A percentile compares a stretch with the other conserved stretches of the same genome.
phyloP scores from a whole-genome alignment of 2,888 invertebrate genomes.

The Dione vanillae region DNA sequence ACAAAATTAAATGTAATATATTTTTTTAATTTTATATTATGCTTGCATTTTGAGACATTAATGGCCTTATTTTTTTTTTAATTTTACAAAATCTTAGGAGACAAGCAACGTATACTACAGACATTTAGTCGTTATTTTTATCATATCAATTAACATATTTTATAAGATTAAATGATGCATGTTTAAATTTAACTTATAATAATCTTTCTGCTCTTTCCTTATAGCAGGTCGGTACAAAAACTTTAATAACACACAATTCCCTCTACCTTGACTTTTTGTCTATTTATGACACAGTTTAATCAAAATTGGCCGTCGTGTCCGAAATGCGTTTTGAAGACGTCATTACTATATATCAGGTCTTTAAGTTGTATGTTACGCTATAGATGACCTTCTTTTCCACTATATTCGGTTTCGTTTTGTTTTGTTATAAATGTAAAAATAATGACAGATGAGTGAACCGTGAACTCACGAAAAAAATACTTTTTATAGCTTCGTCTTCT shows the following conservation, averaged over 20 bases:
- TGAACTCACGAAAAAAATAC: constrained; percentile 1
- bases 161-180: neutral
- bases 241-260: too few species aligned
- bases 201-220: too few species aligned
- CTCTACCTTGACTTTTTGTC: neutral
- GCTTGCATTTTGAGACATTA: too few species aligned
- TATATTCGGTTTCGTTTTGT: constrained; percentile 8
- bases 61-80: too few species aligned
- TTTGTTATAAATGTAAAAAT: neutral
- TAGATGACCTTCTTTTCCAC: constrained; percentile 15
- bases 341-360: neutral
- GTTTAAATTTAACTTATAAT: neutral
- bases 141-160: neutral
- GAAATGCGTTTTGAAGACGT: neutral
- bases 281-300: neutral
- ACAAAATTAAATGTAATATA: neutral
- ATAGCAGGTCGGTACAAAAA: too few species aligned
- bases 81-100: too few species aligned
- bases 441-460: neutral
- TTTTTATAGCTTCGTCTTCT: neutral
- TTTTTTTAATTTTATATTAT: too few species aligned
- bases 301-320: neutral
- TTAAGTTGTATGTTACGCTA: neutral
- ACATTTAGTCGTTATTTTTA: too few species aligned
- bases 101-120: too few species aligned